Base-by-base conservation (phyloP, 1,140 invertebrate genomes). In the Drosophila kikkawai region DNA sequence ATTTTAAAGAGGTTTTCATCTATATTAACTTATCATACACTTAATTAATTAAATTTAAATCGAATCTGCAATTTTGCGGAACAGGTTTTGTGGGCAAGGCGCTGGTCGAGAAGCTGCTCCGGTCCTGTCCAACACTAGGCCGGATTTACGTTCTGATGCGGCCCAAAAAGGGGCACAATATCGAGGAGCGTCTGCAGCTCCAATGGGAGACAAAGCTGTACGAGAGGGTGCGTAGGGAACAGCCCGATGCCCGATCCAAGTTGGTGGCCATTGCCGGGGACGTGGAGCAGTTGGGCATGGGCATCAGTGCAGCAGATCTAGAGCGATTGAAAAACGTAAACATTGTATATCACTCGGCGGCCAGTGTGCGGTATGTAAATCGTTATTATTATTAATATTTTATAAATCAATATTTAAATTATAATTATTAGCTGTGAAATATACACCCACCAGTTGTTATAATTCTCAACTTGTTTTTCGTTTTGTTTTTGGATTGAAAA, bases 341-440 rank as follows among this genome's bases (percentile, higher is more conserved):
- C 4, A 94, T 99, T 13, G 95, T 99, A 7, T 99, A 98, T 92
- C 98, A 99, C 90, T 96, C 96, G 1, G 99, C 98, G 1, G 98
- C 99, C 1, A 99, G 97, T 64, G 96, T 99, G n/a, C 79, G 92
- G 85, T 92, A 64, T 9, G 84, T 69, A 9, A 3, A 19, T 36
- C 4, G 1, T 4, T 0, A 26, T 37, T 22, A 50, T 61, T 13
- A 32, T 7, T 7, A 15, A 11, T 44, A 15, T 32, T 42, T 53
- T 13, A 15, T 48, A 26, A 48, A 17, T 44, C 15, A 41, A 41
- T 41, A 41, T 41, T n/a, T 17, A 42, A 36, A 11, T 22, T 22
- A 22, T 22, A 22, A 22, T 22, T 22, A 22, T 22, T 2, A 22
- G 22, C 22, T 22, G 22, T 22, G 22, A 22, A 22, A 22, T 22